A percentile compares a stretch with the other conserved stretches of the same genome.
Conservation (phyloP, 92 coral and sea anemone species). For the Phenganax subtilis region DNA sequence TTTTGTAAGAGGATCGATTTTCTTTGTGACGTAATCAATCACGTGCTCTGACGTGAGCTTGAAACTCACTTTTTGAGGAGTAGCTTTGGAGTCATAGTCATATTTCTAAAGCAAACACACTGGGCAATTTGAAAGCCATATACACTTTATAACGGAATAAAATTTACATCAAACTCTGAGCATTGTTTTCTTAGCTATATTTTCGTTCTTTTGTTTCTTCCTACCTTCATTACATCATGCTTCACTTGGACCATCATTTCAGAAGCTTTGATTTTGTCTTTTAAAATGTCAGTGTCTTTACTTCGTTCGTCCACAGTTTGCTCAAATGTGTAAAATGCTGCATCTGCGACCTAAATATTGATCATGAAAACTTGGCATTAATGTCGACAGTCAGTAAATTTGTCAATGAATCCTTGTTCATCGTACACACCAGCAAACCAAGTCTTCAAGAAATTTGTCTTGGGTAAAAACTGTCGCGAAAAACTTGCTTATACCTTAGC, state of each 20-base stretch:
- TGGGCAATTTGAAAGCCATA: not conserved
- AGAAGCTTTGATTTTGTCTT: constrained; percentile 62
- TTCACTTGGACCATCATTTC: constrained; percentile 59
- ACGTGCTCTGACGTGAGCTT: constrained; percentile 8
- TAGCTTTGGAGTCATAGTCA: constrained; percentile 18
- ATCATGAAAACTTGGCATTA: not conserved
- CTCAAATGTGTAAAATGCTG: constrained; percentile 67
- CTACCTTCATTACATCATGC: constrained; percentile 65
- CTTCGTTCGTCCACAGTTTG: constrained; percentile 61
- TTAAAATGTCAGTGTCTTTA: constrained; percentile 56
- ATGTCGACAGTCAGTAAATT: too few species aligned
- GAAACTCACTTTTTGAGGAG: constrained; percentile 22
- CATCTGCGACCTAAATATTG: constrained; percentile 56
- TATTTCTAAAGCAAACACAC: constrained; percentile 23
- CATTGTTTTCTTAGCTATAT: not conserved
- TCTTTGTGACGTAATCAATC: constrained; percentile 11
- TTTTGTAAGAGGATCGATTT: constrained; percentile 34
- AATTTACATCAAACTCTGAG: too few species aligned
- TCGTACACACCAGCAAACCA: too few species aligned
- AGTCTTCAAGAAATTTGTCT: too few species aligned
- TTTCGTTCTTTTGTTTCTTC: constrained; percentile 11
- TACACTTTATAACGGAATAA: not conserved
- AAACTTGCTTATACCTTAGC: constrained; percentile 13
- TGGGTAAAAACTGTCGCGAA: too few species aligned
- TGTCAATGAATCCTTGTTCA: too few species aligned